Percentiles rank a stretch among this genome's conserved stretches.
Conservation (phyloP, 2,797 vertebrate genomes). For the Nannoperca obscura region DNA sequence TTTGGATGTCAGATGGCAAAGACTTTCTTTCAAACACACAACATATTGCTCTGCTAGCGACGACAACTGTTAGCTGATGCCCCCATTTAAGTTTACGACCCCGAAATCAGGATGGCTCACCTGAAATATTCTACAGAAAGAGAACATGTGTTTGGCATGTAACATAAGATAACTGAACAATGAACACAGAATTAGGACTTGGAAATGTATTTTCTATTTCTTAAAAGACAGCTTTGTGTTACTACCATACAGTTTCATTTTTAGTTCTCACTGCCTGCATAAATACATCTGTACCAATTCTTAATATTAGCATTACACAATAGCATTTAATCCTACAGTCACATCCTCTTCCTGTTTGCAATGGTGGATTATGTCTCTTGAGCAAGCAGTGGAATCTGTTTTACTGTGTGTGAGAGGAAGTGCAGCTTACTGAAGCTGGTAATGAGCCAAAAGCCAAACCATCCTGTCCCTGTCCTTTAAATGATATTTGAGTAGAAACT, state of each 20-base stretch:
- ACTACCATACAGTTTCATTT: background rate
- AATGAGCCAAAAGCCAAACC: slow-evolving; percentile 59
- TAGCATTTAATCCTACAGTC: slow-evolving; percentile 27
- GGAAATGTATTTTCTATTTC: background rate
- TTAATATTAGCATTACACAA: slow-evolving; percentile 39
- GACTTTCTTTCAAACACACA: too few relatives aligned
- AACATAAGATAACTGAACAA: background rate
- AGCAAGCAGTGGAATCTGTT: slow-evolving; percentile 3
- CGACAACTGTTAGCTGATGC: background rate
- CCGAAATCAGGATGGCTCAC: background rate
- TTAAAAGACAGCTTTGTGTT: background rate
- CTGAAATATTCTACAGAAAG: background rate
- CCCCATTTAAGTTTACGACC: background rate
- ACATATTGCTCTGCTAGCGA: too few relatives aligned
- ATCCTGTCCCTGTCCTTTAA: slow-evolving; percentile 47
- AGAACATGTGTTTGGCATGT: background rate
- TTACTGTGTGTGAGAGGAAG: slow-evolving; percentile 19
- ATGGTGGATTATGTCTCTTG: slow-evolving; percentile 29
- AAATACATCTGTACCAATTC: slow-evolving; percentile 1
- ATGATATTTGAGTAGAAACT: slow-evolving; percentile 53
- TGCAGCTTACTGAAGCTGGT: slow-evolving; percentile 33
- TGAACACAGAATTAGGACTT: background rate
- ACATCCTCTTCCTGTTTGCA: slow-evolving; percentile 28
- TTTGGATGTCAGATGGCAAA: too few relatives aligned
- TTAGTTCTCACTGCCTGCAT: background rate